Evolutionary conservation across 2,888 invertebrate genomes (phyloP).

Genomic region (Drosophila cognata): DNA sequence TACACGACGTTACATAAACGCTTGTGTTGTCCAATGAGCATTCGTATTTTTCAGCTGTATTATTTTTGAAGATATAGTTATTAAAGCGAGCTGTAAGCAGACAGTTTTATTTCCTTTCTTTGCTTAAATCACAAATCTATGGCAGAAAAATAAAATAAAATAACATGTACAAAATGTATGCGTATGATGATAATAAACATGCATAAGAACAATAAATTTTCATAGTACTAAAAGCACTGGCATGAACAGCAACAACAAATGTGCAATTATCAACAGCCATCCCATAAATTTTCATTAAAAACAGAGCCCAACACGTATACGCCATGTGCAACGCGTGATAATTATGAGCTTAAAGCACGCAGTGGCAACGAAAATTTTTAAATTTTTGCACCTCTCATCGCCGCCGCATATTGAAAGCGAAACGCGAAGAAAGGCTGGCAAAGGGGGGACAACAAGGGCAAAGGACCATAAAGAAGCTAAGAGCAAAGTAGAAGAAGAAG

Average conservation of each 20-base stretch:
- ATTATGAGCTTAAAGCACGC: slow-evolving; percentile 72
- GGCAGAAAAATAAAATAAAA: slow-evolving; percentile 5
- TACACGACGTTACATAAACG: slow-evolving; percentile 48
- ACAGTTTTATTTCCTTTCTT: slow-evolving; percentile 14
- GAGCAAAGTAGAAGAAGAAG: slow-evolving; percentile 2
- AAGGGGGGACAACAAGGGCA: slow-evolving; percentile 1
- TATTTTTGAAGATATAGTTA: slow-evolving; percentile 32
- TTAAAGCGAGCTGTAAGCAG: slow-evolving; percentile 51
- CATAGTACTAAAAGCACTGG: slow-evolving; percentile 40
- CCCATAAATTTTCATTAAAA: slow-evolving; percentile 69
- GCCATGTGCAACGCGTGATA: slow-evolving; percentile 67
- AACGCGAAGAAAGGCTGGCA: slow-evolving; percentile 15
- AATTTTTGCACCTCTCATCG: slow-evolving; percentile 7
- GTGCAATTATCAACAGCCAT: slow-evolving; percentile 68
- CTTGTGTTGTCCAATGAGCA: slow-evolving; percentile 46
- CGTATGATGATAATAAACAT: slow-evolving; percentile 61
- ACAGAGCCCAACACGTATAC: slow-evolving; percentile 50
- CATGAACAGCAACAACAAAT: slow-evolving; percentile 44
- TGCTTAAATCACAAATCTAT: slow-evolving; percentile 9
- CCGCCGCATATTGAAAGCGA: slow-evolving; percentile 41
- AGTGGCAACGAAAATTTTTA: slow-evolving; percentile 32
- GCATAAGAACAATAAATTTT: slow-evolving; percentile 69
- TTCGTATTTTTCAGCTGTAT: slow-evolving; percentile 36
- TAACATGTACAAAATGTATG: slow-evolving; percentile 8
- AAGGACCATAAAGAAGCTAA: slow-evolving; percentile 11